Base-by-base conservation (phyloP, 1,140 invertebrate genomes). In the Pseudomyrmex gracilis region DNA sequence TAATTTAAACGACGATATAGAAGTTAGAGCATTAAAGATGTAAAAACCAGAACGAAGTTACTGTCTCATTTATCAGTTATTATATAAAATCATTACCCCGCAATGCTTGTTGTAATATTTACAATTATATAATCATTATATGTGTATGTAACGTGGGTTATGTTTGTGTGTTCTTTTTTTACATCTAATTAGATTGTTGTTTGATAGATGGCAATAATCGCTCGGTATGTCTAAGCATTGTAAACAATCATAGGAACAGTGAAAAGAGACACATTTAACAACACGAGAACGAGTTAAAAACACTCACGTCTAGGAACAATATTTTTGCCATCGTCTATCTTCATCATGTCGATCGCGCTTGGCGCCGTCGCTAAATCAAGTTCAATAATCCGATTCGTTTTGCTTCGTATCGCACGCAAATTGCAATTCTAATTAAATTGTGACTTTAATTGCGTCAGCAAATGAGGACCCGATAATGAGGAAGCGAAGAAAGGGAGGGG, bases 261-360 rank as follows among this genome's bases (percentile, higher is more conserved):
- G 8, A 20, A 2, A 2, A 5, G 45, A 60, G 43, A 34, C 24
- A 34, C 24, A 34, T 34, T 34, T 34, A 34, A 34, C 5, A 34
- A 34, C 34, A 34, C 34, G 24, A 70, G 47, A 2, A 17, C 1
- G 0, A 3, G 17, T 15, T 2, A 24, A 2, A 58, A 17, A 12
- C 8, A 89, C 87, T 87, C 53, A 87, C 83, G 80, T 83, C 73
- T 71, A 34, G 68, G 7, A 20, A 13, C 15, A 1, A 20, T 10
- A n/a, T 47, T 17, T 61, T 67, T 76, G 76, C 61, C 66, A 49
- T 77, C 73, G 45, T 87, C 71, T 57, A 89, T 86, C 84, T 84
- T 89, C 89, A 90, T 90, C 15, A 22, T 77, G 12, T 34, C 24
- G 20, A 2, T 1, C 1, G 17, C 2, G 15, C 10, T 2, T 85